phyloP scores from a whole-genome alignment of 2,113 vertebrate genomes.

The Chloropsis hardwickii region DNA sequence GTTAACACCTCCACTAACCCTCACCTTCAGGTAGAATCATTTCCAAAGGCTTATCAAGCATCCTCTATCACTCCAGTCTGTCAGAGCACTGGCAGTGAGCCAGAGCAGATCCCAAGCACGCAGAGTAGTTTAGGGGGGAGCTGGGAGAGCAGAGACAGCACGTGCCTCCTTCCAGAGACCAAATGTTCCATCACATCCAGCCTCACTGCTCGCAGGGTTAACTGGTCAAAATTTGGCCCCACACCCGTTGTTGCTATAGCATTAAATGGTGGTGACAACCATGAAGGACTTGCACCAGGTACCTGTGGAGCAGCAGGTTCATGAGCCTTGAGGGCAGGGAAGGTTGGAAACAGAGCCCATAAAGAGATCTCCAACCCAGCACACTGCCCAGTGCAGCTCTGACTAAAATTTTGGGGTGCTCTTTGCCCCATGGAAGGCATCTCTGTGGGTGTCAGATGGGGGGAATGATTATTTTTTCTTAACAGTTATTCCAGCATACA shows the following conservation, averaged over 20 bases:
- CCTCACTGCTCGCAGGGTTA: fast-evolving
- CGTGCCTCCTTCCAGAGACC: background rate
- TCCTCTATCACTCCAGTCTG: background rate
- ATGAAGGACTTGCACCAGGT: fast-evolving
- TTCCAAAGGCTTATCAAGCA: constrained; percentile 40
- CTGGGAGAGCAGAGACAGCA: background rate
- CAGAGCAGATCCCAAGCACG: background rate
- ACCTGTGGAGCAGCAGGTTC: background rate
- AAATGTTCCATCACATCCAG: fast-evolving
- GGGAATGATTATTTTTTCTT: background rate
- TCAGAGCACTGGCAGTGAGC: background rate
- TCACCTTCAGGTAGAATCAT: constrained; percentile 33
- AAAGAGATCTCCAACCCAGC: background rate
- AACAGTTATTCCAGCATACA: background rate
- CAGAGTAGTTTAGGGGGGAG: background rate
- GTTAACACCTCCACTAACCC: constrained; percentile 38
- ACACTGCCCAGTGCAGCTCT: background rate
- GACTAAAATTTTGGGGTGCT: background rate
- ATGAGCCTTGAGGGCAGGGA: fast-evolving
- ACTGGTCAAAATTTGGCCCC: background rate
- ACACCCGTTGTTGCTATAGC: fast-evolving
- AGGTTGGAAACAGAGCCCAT: background rate
- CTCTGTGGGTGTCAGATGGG: background rate
- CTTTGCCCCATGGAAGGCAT: background rate
- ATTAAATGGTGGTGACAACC: background rate